Conservation (phyloP, 1,140 invertebrate genomes). For the Lineus longissimus region DNA sequence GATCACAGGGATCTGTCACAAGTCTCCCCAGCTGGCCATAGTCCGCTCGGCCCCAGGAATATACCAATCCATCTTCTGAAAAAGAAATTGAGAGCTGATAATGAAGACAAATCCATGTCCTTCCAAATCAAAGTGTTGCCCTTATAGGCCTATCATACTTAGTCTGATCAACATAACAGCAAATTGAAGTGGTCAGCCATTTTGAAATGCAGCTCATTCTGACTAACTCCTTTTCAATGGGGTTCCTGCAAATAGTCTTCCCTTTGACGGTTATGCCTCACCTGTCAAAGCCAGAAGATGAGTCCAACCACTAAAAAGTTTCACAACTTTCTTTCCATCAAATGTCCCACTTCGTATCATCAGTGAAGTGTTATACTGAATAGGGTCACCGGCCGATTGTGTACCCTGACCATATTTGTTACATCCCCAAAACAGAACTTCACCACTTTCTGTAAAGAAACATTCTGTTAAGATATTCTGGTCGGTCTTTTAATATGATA, state of each 20-base stretch:
- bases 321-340: conserved; percentile 15
- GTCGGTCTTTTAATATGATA: no score
- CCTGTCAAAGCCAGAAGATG: conserved; percentile 33
- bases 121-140: no score
- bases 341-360: conserved; percentile 6
- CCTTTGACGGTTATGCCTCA: conserved; percentile 8
- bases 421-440: conserved; percentile 70
- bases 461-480: no score
- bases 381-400: no score
- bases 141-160: no score
- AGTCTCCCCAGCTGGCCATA: conserved; percentile 72
- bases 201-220: no score
- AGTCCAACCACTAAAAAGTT: conserved; percentile 35
- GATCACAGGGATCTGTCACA: conserved; percentile 34
- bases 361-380: no score
- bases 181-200: no score
- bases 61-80: conserved; percentile 55
- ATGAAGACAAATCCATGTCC: no score
- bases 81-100: no score
- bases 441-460: conserved; percentile 56
- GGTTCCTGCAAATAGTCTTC: no score
- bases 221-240: background rate
- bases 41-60: conserved; percentile 75
- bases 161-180: no score
- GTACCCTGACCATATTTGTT: conserved; percentile 71